Conservation (phyloP, 1,140 invertebrate species). For the Bombus pascuorum region DNA sequence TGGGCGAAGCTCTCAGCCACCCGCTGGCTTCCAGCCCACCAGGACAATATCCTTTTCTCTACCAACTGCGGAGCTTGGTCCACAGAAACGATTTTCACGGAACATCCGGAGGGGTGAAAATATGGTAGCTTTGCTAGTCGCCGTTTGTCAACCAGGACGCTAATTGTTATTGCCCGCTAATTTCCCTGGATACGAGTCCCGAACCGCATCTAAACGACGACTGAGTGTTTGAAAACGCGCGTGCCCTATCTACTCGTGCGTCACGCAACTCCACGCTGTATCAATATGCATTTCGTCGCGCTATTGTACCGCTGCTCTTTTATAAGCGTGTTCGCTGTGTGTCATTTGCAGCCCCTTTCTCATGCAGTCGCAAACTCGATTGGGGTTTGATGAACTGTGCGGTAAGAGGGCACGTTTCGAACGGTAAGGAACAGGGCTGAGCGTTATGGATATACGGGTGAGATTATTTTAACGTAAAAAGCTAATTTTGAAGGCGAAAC, state of each 20-base stretch:
- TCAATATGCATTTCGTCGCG: conserved; percentile 16
- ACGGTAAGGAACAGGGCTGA: too few relatives aligned
- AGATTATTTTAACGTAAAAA: too few relatives aligned
- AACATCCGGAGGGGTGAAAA: conserved; percentile 39
- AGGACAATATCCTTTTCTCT: conserved; percentile 62
- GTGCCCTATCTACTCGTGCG: conserved; percentile 21
- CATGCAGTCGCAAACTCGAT: background rate
- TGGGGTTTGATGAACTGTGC: conserved; percentile 4
- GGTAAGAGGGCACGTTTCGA: background rate
- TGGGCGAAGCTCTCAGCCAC: conserved; percentile 49
- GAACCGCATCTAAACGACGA: background rate
- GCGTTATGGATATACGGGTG: too few relatives aligned
- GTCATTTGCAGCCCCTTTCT: background rate
- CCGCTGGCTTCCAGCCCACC: conserved; percentile 54
- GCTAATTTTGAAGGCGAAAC: too few relatives aligned
- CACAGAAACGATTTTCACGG: conserved; percentile 52
- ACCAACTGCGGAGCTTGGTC: background rate
- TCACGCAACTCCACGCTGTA: conserved; percentile 26
- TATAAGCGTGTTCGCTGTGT: background rate
- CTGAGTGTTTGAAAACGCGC: conserved; percentile 5
- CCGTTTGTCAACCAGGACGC: conserved; percentile 61
- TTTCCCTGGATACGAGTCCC: conserved; percentile 41
- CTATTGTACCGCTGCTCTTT: background rate
- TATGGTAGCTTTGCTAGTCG: conserved; percentile 41
- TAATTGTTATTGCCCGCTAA: conserved; percentile 71